A percentile compares a stretch with the other conserved stretches of the same genome.
These are phyloP conservation scores for Gryllus longicercus DNA, from an alignment of 2,888 invertebrate genomes.

Conservation along the genomic window DNA sequence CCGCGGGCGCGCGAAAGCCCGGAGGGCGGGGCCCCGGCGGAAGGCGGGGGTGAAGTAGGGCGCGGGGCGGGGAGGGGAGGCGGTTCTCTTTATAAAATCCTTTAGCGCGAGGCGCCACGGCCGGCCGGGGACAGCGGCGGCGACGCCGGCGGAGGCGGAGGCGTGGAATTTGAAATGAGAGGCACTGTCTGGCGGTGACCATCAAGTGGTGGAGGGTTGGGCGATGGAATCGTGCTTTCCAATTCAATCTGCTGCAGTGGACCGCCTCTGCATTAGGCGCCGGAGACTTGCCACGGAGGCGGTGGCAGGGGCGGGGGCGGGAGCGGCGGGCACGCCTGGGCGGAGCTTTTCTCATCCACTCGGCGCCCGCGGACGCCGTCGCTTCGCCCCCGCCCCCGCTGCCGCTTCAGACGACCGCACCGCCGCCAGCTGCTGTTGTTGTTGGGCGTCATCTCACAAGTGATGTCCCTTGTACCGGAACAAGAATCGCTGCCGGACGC, in stretches of 20 bases:
- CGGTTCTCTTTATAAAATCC: neutral
- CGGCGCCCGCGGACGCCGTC: neutral
- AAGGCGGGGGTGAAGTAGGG: neutral
- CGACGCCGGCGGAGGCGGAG: neutral
- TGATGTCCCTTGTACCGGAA: constrained; percentile 17
- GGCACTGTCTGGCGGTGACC: constrained; percentile 10
- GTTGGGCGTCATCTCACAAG: constrained; percentile 4
- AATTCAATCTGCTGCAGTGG: neutral
- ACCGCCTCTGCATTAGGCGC: neutral
- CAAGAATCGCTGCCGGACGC: constrained; percentile 8
- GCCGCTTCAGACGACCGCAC: neutral
- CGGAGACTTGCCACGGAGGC: neutral
- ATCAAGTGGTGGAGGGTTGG: neutral
- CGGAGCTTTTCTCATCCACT: neutral
- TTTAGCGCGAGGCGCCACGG: neutral
- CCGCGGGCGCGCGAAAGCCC: too few relatives aligned
- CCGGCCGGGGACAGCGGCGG: neutral
- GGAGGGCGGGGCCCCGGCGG: neutral
- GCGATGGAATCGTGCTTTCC: constrained; percentile 10
- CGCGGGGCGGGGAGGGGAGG: neutral
- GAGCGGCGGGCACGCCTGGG: neutral
- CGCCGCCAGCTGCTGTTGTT: neutral
- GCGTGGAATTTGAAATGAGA: constrained; percentile 5
- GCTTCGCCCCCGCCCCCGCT: too few relatives aligned
- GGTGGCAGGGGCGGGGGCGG: neutral